These are phyloP conservation scores for Oligia latruncula DNA, from an alignment of 2,888 invertebrate genomes.

Conservation along the genomic window DNA sequence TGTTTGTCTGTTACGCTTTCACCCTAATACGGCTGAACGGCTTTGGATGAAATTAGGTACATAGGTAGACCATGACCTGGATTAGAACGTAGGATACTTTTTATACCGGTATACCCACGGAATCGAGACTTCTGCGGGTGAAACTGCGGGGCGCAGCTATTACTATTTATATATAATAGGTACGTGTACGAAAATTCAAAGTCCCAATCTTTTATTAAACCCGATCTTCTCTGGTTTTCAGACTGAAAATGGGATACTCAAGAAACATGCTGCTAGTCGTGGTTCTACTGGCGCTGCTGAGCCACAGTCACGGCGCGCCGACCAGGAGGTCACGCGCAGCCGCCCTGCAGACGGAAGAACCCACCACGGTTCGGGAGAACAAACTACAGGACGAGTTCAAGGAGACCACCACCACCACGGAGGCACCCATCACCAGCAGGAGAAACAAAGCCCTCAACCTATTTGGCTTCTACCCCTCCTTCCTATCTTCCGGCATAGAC, in stretches of 20 bases:
- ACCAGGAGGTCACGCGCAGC: constrained; percentile 82
- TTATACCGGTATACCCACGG: too few relatives aligned
- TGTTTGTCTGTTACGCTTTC: too few relatives aligned
- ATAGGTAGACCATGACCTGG: too few relatives aligned
- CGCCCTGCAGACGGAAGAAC: constrained; percentile 70
- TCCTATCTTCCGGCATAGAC: constrained; percentile 85
- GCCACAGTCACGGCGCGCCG: constrained; percentile 79
- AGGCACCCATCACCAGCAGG: constrained; percentile 78
- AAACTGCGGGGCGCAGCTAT: too few relatives aligned
- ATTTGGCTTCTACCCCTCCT: constrained; percentile 88
- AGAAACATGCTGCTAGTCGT: constrained; percentile 74
- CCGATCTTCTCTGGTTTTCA: constrained; percentile 73
- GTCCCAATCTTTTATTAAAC: background rate
- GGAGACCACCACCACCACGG: constrained; percentile 78
- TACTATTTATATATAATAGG: background rate
- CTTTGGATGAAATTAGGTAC: too few relatives aligned
- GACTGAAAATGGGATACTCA: constrained; percentile 79
- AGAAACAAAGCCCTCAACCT: constrained; percentile 88
- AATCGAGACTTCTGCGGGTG: too few relatives aligned
- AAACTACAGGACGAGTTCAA: constrained; percentile 84
- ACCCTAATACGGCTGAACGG: too few relatives aligned
- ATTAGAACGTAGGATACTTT: too few relatives aligned
- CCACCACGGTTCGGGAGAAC: constrained; percentile 76
- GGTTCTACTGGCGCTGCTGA: constrained; percentile 75
- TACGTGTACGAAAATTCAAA: background rate